These are phyloP conservation scores for Sparus aurata DNA, from an alignment of 2,797 vertebrate genomes.

Conservation along the genomic window DNA sequence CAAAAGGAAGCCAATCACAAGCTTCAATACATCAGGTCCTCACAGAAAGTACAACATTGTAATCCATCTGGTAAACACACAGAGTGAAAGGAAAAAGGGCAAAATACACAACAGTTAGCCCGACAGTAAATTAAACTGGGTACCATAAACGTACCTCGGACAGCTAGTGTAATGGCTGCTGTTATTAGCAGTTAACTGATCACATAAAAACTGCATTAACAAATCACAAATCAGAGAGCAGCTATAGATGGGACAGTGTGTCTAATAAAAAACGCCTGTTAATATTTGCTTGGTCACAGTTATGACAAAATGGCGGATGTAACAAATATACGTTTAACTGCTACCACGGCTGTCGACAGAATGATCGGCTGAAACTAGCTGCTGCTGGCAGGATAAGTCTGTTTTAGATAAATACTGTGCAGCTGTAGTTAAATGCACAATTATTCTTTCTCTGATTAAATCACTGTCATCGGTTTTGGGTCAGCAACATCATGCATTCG, in stretches of 20 bases:
- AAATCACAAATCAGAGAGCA: neutral
- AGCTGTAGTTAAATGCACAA: no score
- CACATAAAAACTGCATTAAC: conserved; percentile 18
- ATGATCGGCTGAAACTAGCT: neutral
- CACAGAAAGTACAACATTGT: neutral
- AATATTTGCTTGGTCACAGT: neutral
- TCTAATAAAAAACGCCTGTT: neutral
- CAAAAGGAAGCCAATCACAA: no score
- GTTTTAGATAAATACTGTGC: neutral
- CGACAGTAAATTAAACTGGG: neutral
- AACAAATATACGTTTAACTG: neutral
- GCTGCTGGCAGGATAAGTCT: neutral
- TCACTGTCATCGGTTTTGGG: neutral
- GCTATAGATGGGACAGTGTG: neutral
- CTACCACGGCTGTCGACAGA: neutral
- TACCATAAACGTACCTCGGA: neutral
- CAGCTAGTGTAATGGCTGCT: neutral
- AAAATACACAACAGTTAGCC: neutral
- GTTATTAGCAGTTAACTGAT: neutral
- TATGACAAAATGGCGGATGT: neutral
- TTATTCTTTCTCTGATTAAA: no score
- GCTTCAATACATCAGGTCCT: neutral
- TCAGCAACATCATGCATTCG: no score
- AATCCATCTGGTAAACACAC: neutral
- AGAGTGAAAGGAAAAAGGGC: neutral